Percentiles rank a stretch among this genome's conserved stretches.
phyloP scores from a whole-genome alignment of 2,888 invertebrate species.

The Scelioninae gen. 1 region DNA sequence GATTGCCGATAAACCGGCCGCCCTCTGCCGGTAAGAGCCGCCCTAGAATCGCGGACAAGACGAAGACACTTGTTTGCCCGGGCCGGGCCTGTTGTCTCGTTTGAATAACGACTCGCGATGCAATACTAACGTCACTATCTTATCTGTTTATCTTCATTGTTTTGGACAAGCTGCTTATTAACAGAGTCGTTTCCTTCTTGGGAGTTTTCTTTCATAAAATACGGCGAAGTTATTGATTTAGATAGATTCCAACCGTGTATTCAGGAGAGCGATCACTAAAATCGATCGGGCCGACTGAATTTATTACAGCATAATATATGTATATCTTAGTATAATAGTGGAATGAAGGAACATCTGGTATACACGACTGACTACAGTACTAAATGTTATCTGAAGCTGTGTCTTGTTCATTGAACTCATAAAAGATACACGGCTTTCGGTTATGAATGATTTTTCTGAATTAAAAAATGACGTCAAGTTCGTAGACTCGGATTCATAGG shows the following conservation, averaged over 20 bases:
- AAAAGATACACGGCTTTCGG: no score
- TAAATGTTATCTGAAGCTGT: no score
- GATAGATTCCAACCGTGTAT: conserved; percentile 8
- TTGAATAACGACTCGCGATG: conserved; percentile 39
- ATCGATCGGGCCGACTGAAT: no score
- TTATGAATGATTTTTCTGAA: no score
- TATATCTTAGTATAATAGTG: no score
- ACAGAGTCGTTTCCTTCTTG: conserved; percentile 1
- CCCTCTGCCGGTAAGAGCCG: conserved; percentile 11
- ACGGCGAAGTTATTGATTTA: conserved; percentile 54
- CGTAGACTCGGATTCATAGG: no score
- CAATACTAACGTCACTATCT: conserved; percentile 34
- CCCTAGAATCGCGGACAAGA: conserved; percentile 1
- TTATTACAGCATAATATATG: no score
- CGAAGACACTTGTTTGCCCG: conserved; percentile 32
- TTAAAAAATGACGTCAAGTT: no score
- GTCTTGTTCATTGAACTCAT: no score
- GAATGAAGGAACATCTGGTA: no score
- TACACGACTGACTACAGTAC: no score
- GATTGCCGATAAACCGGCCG: conserved; percentile 43
- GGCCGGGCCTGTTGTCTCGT: conserved; percentile 11
- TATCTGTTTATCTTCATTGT: conserved; percentile 61
- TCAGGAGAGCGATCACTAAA: no score
- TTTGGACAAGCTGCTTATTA: conserved; percentile 28
- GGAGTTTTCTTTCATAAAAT: conserved; percentile 20